Conservation (phyloP, 2,888 invertebrate species). For the Saturnia pavonia region DNA sequence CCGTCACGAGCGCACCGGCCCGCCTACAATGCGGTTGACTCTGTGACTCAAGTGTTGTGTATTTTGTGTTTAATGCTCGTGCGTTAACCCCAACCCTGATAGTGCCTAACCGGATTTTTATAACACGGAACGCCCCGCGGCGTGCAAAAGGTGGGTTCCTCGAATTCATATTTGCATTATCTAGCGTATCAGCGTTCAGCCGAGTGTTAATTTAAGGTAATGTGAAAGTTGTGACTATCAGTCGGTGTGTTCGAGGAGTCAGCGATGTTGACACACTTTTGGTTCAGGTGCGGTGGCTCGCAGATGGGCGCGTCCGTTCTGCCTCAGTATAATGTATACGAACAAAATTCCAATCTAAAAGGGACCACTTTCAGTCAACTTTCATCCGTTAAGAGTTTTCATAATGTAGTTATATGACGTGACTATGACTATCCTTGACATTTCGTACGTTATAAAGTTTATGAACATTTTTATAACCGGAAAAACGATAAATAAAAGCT, state of each 20-base stretch:
- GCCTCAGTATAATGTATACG: constrained; percentile 65
- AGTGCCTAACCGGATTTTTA: constrained; percentile 77
- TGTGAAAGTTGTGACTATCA: constrained; percentile 79
- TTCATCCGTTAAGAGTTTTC: constrained; percentile 58
- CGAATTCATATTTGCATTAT: constrained; percentile 39
- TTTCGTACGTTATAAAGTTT: not conserved
- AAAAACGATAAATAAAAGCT: constrained; percentile 16
- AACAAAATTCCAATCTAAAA: constrained; percentile 76
- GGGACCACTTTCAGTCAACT: constrained; percentile 76
- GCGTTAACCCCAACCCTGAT: constrained; percentile 78
- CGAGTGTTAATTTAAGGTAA: constrained; percentile 75
- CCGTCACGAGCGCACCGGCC: constrained; percentile 73
- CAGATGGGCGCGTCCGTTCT: constrained; percentile 75
- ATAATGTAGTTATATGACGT: constrained; percentile 19
- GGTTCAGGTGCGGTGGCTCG: constrained; percentile 72
- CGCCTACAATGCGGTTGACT: constrained; percentile 69
- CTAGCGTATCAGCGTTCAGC: constrained; percentile 50
- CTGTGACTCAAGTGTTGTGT: constrained; percentile 76
- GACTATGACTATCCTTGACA: not conserved
- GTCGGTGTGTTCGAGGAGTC: constrained; percentile 72
- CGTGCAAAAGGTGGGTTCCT: constrained; percentile 67
- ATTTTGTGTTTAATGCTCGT: constrained; percentile 73
- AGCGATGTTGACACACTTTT: constrained; percentile 77
- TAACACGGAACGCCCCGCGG: constrained; percentile 67
- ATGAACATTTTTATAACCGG: not conserved